Conservation (phyloP, 2,113 vertebrate species). For the Larimichthys crocea region DNA sequence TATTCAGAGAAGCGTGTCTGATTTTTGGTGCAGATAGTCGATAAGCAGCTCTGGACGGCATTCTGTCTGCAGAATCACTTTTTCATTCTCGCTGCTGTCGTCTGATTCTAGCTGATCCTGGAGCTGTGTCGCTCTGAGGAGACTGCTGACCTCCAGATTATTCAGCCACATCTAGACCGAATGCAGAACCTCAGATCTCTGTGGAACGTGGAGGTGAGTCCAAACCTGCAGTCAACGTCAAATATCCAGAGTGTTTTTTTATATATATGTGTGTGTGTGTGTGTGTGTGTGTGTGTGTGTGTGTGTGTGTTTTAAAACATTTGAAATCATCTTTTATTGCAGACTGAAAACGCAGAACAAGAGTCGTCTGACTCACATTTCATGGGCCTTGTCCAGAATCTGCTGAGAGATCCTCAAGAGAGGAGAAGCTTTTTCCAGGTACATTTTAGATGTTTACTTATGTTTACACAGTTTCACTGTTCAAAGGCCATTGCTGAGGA, state of each 20-base stretch:
- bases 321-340: conserved; percentile 11
- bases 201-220: conserved; percentile 66
- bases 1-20: background rate
- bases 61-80: background rate
- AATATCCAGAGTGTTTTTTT: background rate
- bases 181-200: conserved; percentile 74
- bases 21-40: background rate
- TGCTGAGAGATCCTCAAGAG: conserved; percentile 75
- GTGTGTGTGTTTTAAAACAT: too few relatives aligned
- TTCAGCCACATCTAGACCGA: conserved; percentile 79
- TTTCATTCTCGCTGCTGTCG: background rate
- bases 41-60: too few relatives aligned
- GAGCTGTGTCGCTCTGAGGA: conserved; percentile 79
- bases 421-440: conserved; percentile 80
- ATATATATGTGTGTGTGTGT: background rate
- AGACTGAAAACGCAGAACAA: conserved; percentile 61
- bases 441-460: background rate
- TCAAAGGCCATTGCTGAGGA: background rate
- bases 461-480: background rate
- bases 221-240: background rate
- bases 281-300: background rate
- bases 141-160: conserved; percentile 62
- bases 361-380: conserved; percentile 73
- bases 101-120: conserved; percentile 76
- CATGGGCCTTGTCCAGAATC: conserved; percentile 71